Evolutionary conservation across 2,113 vertebrate genomes (phyloP), one percentile per base, ranked within the genome.

Genomic region (Phoenicopterus ruber): DNA sequence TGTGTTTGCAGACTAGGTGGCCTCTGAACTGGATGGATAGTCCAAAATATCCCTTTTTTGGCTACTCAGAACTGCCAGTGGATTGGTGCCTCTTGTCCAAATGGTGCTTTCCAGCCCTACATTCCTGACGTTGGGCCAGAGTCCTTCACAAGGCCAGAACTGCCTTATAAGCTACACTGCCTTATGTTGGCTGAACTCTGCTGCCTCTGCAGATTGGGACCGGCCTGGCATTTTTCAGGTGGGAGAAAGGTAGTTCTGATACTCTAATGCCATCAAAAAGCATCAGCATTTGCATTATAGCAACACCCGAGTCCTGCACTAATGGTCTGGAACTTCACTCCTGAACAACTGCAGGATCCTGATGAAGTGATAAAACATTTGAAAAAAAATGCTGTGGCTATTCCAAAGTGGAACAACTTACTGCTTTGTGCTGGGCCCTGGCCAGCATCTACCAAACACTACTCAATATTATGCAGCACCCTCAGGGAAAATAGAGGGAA

Each of bases 141-240:
- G n/a, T n/a, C n/a, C n/a, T n/a, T n/a, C n/a, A n/a, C n/a, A n/a
- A n/a, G n/a, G n/a, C n/a, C n/a, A n/a, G n/a, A n/a, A n/a, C n/a
- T n/a, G n/a, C n/a, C n/a, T n/a, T n/a, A n/a, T n/a, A n/a, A n/a
- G n/a, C n/a, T n/a, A n/a, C n/a, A n/a, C n/a, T 1, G 73, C 85
- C 46, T 50, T 2, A 5, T 0, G 0, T 8, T 29, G 74, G 1
- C 74, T 59, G 21, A 59, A 21, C 44, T 49, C 79, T 9, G 10
- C 38, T 57, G 52, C 54, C 52, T 44, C 44, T 86, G 49, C 62
- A n/a, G 14, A 2, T 6, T 25, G 40, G 52, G 24, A 3, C 3
- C 21, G 57, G 22, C 29, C 63, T 62, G 77, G 46, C 8, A 6
- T 25, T 83, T 26, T 28, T 42, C 14, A 61, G 40, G 73, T 31